phyloP scores from a whole-genome alignment of 2,113 vertebrate genomes.

The Oophaga pumilio region DNA sequence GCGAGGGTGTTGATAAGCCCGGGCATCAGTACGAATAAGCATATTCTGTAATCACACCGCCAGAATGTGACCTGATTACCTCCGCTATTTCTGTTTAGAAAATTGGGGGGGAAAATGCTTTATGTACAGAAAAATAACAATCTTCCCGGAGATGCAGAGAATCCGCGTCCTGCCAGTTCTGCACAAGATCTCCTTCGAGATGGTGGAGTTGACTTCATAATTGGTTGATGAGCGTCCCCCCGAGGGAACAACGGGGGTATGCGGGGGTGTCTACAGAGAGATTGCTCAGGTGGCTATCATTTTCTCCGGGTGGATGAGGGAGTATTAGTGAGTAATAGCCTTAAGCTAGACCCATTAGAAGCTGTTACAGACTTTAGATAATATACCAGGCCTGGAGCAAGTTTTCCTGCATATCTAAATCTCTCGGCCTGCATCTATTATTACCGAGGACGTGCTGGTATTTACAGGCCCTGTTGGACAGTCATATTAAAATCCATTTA shows the following conservation, averaged over 20 bases:
- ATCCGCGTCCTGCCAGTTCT: not conserved
- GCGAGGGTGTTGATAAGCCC: not conserved
- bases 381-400: conserved; percentile 15
- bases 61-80: conserved; percentile 10
- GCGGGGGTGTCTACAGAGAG: conserved; percentile 15
- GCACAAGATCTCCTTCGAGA: not conserved
- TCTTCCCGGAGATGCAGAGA: not conserved
- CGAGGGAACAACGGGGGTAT: not conserved
- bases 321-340: conserved; percentile 41
- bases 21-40: conserved; percentile 10
- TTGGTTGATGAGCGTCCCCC: conserved; percentile 6
- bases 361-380: conserved; percentile 36
- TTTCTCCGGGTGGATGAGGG: not conserved
- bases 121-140: conserved; percentile 23
- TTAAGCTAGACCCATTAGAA: conserved; percentile 43
- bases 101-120: not conserved
- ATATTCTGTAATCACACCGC: not conserved
- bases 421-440: not conserved
- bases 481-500: not conserved
- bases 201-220: conserved; percentile 25
- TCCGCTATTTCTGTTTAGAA: conserved; percentile 1
- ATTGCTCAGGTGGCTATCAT: conserved; percentile 34
- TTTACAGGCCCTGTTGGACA: not conserved
- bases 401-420: conserved; percentile 4
- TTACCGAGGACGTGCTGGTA: not conserved